A percentile compares a stretch with the other conserved stretches of the same genome.
These are phyloP conservation scores for Orthosia gracilis DNA, from an alignment of 2,888 invertebrate genomes.

Conservation along the genomic window DNA sequence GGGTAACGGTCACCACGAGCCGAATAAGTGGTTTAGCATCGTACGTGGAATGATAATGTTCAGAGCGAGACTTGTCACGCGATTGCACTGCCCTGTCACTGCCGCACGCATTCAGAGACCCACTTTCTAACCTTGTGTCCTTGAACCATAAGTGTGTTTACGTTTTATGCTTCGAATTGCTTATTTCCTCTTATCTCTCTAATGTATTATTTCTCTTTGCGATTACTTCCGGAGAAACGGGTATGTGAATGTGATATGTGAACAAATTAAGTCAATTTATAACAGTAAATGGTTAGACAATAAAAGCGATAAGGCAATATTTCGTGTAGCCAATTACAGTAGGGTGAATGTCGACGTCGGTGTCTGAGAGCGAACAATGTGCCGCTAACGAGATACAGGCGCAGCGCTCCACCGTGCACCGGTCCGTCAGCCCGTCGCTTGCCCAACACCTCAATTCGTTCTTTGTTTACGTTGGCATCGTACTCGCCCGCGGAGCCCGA, in stretches of 20 bases:
- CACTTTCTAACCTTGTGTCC: constrained; percentile 86
- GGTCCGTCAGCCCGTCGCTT: constrained; percentile 75
- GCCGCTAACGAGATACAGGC: constrained; percentile 82
- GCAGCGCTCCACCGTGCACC: constrained; percentile 55
- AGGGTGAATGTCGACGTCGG: constrained; percentile 68
- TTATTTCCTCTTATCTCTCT: constrained; percentile 38
- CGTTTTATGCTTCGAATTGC: constrained; percentile 43
- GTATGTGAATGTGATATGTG: constrained; percentile 12
- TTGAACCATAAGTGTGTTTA: constrained; percentile 73
- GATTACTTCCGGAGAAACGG: constrained; percentile 33
- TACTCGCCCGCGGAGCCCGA: constrained; percentile 78
- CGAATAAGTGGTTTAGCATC: constrained; percentile 90
- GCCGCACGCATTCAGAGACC: constrained; percentile 82
- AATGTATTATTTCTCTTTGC: constrained; percentile 6
- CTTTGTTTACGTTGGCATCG: constrained; percentile 84
- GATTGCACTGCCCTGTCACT: constrained; percentile 80
- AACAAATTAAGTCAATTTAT: constrained; percentile 54
- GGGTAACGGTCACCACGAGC: constrained; percentile 88
- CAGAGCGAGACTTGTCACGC: constrained; percentile 85
- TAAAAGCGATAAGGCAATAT: constrained; percentile 61
- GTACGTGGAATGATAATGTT: constrained; percentile 89
- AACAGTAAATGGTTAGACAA: constrained; percentile 50
- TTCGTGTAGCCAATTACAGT: constrained; percentile 68
- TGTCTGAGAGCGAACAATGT: constrained; percentile 77
- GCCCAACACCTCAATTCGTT: constrained; percentile 85